Base-by-base conservation (phyloP, 1,140 invertebrate genomes). In the Bombus difficillimus region DNA sequence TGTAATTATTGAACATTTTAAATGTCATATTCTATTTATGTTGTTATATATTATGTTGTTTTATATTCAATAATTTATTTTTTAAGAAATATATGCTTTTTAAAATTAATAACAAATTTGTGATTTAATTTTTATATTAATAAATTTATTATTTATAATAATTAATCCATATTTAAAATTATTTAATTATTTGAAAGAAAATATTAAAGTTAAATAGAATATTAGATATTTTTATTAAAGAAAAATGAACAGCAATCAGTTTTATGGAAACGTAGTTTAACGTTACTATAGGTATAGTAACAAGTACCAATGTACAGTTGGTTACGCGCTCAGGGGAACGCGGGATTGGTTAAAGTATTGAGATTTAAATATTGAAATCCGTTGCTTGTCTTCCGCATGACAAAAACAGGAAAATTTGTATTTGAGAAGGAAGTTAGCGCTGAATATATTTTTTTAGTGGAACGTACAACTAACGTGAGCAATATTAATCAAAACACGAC, bases 301-400 rank as follows among this genome's bases (percentile, higher is more conserved):
- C 28, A 62, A 68, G 59, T 74, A 41, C 25, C 1, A 34, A 8
- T 12, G 10, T 32, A 32, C 32, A 6, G 34, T 75, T 83, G 66
- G 72, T n/a, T 0, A 47, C 12, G 13, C 15, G 22, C 41, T n/a
- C 47, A 41, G 25, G 68, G 3, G 28, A 77, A 34, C 37, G 37
- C 34, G 18, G 10, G 71, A 92, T 92, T 92, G 90, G 91, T 59
- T 37, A n/a, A n/a, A 6, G 34, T 34, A 43, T 72, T 78, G 43
- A 59, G 85, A 90, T 92, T 92, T 89, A 90, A 92, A 92, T 81
- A 86, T 72, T 66, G 83, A 79, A 86, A 79, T 88, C 91, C 92
- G 92, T 92, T 92, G 92, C 91, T 62, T 83, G 62, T 68, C 72
- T 83, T 77, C 47, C 39, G 59, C 53, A 43, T 66, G 39, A 76